Base-by-base conservation (phyloP, 2,888 invertebrate species). In the Plemyria rubiginata region DNA sequence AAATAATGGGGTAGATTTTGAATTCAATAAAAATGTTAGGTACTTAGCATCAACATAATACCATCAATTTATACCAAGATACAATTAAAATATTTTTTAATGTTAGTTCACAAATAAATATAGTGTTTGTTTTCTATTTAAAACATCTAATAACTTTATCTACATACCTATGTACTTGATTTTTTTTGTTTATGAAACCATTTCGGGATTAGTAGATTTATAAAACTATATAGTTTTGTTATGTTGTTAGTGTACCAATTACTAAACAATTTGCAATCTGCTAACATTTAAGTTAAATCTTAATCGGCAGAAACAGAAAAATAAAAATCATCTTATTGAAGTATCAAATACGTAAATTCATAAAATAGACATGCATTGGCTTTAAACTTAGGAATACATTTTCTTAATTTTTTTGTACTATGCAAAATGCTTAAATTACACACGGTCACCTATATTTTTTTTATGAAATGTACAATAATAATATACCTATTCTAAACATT, bases 1-100 rank as follows among this genome's bases (percentile, higher is more conserved):
- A 50, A 59, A 53, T 76, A 76, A 11, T 76, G 13, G 8, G 79
- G 77, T 75, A 77, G 5, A 8, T 78, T 60, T 60, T 62, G 62
- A 65, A 67, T 58, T 63, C 40, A 32, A 48, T 52, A 52, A 28
- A n/a, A n/a, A 52, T 40, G 22, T 41, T 28, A n/a, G n/a, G n/a
- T n/a, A 1, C 11, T 16, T 36, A 28, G 29, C 16, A 43, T 12
- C 11, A 38, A 49, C 32, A 38, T n/a, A 2, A 16, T 32, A 32
- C 32, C 11, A 16, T 16, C 11, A 16, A 45, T 16, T 45, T 45
- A 16, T 41, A 15, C 45, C 55, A 51, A 58, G n/a, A 28, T 38
- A 48, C 22, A 52, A 28, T 58, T 38, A 15, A 50, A n/a, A 36
- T 32, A 49, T 29, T 45, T 8, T 38, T 45, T n/a, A n/a, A 46